These are phyloP conservation scores for Lepidurus arcticus DNA, from an alignment of 1,140 invertebrate genomes.

Conservation along the genomic window DNA sequence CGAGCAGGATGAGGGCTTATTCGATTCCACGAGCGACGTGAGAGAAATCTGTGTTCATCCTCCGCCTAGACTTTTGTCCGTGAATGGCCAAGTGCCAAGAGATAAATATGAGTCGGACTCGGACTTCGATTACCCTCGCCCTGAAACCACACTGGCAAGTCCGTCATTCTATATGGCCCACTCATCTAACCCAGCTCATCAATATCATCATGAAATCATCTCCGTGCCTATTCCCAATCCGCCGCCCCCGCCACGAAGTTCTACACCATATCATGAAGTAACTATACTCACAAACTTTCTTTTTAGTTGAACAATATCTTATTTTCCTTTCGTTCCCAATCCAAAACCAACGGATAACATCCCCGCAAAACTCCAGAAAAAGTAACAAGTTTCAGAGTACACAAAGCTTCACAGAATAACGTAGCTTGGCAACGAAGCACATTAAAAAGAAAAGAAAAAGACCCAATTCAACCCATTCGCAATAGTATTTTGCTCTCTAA, in stretches of 20 bases:
- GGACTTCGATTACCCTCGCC: background rate
- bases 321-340: too few species aligned
- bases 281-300: background rate
- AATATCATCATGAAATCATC: constrained; percentile 10
- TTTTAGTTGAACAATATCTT: background rate
- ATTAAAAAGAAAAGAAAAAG: too few species aligned
- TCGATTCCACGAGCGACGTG: constrained; percentile 7
- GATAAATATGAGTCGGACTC: background rate
- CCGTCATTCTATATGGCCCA: constrained; percentile 5
- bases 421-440: too few species aligned
- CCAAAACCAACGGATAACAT: too few species aligned
- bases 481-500: too few species aligned
- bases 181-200: background rate
- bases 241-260: background rate
- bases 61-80: background rate
- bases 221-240: constrained; percentile 12
- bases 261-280: constrained; percentile 15
- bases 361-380: too few species aligned
- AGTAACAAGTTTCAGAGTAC: too few species aligned
- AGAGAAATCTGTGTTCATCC: constrained; percentile 4
- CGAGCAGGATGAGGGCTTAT: constrained; percentile 9
- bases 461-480: too few species aligned
- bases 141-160: background rate
- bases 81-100: background rate
- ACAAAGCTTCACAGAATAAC: too few species aligned